Evolutionary conservation across 2,888 invertebrate genomes (phyloP).

Genomic region (Parapristionchus giblindavisi): DNA sequence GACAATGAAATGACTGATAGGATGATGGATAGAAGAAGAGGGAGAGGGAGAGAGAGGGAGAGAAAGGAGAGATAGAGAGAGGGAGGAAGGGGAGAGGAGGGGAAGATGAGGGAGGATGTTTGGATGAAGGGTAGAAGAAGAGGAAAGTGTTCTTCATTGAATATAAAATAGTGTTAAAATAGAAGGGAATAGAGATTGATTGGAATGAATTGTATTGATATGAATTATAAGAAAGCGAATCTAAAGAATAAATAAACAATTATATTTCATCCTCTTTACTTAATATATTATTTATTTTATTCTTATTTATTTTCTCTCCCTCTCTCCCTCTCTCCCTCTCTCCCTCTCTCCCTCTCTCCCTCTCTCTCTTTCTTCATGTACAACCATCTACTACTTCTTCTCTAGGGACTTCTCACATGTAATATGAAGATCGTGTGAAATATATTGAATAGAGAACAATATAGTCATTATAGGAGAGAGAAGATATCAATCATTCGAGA

Average conservation of each 20-base stretch:
- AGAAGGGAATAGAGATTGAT: too few relatives aligned
- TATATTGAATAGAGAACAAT: background rate
- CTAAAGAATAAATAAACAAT: too few relatives aligned
- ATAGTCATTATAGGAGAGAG: slow-evolving; percentile 78
- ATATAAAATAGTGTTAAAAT: too few relatives aligned
- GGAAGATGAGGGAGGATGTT: background rate
- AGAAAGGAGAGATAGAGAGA: background rate
- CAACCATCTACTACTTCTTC: slow-evolving; percentile 48
- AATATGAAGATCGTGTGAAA: background rate
- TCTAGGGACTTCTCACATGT: slow-evolving; percentile 14
- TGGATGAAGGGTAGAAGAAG: too few relatives aligned
- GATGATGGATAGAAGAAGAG: background rate
- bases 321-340: background rate
- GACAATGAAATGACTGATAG: background rate
- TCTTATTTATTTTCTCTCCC: too few relatives aligned
- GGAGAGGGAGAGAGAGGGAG: background rate
- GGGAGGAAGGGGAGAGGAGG: background rate
- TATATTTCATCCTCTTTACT: too few relatives aligned
- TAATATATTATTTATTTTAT: too few relatives aligned
- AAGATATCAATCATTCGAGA: slow-evolving; percentile 89
- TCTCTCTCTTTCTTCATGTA: slow-evolving; percentile 25
- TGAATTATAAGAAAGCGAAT: too few relatives aligned
- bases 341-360: slow-evolving; percentile 21
- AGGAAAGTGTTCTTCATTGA: too few relatives aligned
- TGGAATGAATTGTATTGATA: too few relatives aligned